Evolutionary conservation across 37 sponge, comb jelly and placozoan species (phyloP).

Genomic region (Geodia barretti): DNA sequence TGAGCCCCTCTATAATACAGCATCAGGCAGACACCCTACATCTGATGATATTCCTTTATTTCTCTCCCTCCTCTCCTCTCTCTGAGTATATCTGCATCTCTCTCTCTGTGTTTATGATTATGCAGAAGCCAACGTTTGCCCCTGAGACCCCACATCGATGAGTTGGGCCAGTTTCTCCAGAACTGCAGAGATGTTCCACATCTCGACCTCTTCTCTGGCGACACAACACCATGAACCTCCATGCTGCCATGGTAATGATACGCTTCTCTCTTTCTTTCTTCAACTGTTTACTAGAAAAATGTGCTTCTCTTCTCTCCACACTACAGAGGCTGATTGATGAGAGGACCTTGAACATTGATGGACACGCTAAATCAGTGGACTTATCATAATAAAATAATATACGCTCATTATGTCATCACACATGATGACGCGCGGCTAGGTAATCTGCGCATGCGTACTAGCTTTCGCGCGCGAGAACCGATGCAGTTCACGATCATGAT

Average conservation of each 20-base stretch:
- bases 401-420: too few relatives aligned
- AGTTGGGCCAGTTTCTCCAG: conserved; percentile 27
- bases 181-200: conserved; percentile 26
- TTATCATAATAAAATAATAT: too few relatives aligned
- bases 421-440: too few relatives aligned
- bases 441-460: too few relatives aligned
- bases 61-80: too few relatives aligned
- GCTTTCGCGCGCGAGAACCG: too few relatives aligned
- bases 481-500: too few relatives aligned
- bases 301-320: neutral
- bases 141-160: conserved; percentile 16
- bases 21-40: too few relatives aligned
- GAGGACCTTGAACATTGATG: neutral
- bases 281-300: neutral
- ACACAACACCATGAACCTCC: conserved; percentile 24
- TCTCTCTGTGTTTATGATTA: neutral
- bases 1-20: too few relatives aligned
- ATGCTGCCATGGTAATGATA: conserved; percentile 39
- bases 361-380: neutral
- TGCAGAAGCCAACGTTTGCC: conserved; percentile 57
- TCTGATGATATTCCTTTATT: neutral
- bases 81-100: too few relatives aligned
- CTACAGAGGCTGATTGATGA: neutral
- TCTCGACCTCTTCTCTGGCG: conserved; percentile 45
- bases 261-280: neutral